Base-by-base conservation (phyloP, 1,140 invertebrate species). In the Epicauta chinensis region DNA sequence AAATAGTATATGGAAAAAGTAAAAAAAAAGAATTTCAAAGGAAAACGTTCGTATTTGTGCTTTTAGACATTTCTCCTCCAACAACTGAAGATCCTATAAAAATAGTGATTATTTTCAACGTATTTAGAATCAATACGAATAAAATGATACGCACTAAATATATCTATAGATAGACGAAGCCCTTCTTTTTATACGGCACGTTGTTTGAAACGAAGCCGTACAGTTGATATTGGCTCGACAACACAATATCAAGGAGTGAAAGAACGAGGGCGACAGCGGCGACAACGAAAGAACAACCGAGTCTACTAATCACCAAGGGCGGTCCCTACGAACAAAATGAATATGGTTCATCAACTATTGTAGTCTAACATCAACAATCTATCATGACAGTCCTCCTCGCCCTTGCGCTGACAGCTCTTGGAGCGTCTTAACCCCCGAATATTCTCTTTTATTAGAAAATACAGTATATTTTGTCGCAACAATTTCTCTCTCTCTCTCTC, bases 321-420 rank as follows among this genome's bases (percentile, higher is more conserved):
- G 44, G 44, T 46, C 44, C 2, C 16, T 36, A 45, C 12, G 32
- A 47, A 50, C 47, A 50, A 51, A 51, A 42, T 51, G 38, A 42
- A 42, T 42, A 32, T 51, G 48, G 48, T 51, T 51, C 38, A 51
- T 51, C 48, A 51, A 42, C 38, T 51, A 51, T 51, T 51, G 48
- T 51, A 36, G 41, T 30, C 39, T 34, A n/a, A 38, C 48, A 17
- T 51, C 48, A 51, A 41, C 47, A 50, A 51, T 51, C 48, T 42
- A 51, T 51, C 48, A 51, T 38, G n/a, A 14, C 41, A 12, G 23
- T 29, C 41, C 31, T 3, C 23, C 23, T 7, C 23, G 2, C 4
- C 23, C 23, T n/a, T n/a, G 7, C 7, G 16, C 41, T 38, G 45
- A 47, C 45, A 37, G 34, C 45, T 11, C 14, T 17, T 43, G 41